A percentile compares a stretch with the other conserved stretches of the same genome.
phyloP scores from a whole-genome alignment of 2,888 invertebrate species.

The Melanotus villosus region DNA sequence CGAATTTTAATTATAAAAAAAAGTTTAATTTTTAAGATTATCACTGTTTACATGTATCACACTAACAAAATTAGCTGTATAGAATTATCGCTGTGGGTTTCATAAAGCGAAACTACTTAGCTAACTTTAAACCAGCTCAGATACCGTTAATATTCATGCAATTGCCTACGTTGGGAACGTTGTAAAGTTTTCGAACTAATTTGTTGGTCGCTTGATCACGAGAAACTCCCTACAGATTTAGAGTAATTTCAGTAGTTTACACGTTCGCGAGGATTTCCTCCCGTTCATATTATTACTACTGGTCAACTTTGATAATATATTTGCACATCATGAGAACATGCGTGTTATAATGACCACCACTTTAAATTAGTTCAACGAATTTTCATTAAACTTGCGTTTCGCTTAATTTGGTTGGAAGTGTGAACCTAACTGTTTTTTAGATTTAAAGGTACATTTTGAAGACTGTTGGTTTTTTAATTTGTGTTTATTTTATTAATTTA shows the following conservation, averaged over 20 bases:
- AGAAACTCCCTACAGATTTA: conserved; percentile 14
- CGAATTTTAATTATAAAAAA: too few relatives aligned
- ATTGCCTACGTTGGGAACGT: conserved; percentile 12
- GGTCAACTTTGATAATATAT: conserved; percentile 4
- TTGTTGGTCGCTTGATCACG: conserved; percentile 22
- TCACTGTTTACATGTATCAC: too few relatives aligned
- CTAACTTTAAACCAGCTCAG: background rate
- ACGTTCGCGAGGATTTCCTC: conserved; percentile 2
- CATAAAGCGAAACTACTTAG: background rate
- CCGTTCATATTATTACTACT: background rate
- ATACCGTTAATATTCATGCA: conserved; percentile 27
- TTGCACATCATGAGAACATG: background rate
- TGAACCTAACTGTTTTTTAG: too few relatives aligned
- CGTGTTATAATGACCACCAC: too few relatives aligned
- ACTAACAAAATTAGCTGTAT: background rate
- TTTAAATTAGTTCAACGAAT: too few relatives aligned
- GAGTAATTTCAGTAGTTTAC: conserved; percentile 20
- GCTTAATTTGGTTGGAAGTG: too few relatives aligned
- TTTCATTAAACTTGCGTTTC: too few relatives aligned
- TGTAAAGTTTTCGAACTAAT: conserved; percentile 25
- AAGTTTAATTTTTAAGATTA: too few relatives aligned
- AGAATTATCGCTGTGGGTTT: background rate
- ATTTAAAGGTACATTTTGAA: too few relatives aligned
- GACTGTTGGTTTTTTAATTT: too few relatives aligned
- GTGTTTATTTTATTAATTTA: too few relatives aligned